Evolutionary conservation across 2,888 invertebrate genomes (phyloP).

Genomic region (Icerya purchasi): DNA sequence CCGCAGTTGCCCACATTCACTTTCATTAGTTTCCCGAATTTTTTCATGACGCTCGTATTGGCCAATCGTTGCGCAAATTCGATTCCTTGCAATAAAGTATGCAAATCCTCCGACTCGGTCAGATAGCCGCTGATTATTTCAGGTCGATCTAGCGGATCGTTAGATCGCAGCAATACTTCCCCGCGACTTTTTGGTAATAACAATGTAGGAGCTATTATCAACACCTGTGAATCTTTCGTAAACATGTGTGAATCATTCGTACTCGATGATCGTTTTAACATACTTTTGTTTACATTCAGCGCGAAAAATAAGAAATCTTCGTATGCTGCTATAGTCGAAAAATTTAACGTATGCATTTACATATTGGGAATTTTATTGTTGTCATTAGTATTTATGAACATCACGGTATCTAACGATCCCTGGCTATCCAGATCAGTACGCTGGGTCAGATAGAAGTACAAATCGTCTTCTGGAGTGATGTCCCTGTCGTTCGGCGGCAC

Average conservation of each 20-base stretch:
- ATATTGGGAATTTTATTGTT: constrained; percentile 32
- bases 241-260: too few relatives aligned
- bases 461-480: background rate
- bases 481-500: background rate
- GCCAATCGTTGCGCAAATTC: constrained; percentile 20
- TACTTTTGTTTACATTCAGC: background rate
- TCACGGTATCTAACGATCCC: background rate
- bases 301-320: background rate
- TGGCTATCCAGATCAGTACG: background rate
- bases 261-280: background rate
- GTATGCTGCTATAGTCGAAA: constrained; percentile 22
- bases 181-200: constrained; percentile 25
- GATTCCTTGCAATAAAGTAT: constrained; percentile 1
- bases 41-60: background rate
- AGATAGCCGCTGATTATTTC: constrained; percentile 3
- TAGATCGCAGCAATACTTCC: background rate
- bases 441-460: background rate
- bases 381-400: background rate
- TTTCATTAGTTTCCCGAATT: constrained; percentile 1
- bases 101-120: background rate
- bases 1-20: background rate
- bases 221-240: too few relatives aligned
- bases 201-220: constrained; percentile 22
- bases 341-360: constrained; percentile 30
- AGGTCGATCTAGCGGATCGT: background rate